Evolutionary conservation across 2,113 vertebrate species (phyloP).

Genomic region (Burhinus bistriatus): DNA sequence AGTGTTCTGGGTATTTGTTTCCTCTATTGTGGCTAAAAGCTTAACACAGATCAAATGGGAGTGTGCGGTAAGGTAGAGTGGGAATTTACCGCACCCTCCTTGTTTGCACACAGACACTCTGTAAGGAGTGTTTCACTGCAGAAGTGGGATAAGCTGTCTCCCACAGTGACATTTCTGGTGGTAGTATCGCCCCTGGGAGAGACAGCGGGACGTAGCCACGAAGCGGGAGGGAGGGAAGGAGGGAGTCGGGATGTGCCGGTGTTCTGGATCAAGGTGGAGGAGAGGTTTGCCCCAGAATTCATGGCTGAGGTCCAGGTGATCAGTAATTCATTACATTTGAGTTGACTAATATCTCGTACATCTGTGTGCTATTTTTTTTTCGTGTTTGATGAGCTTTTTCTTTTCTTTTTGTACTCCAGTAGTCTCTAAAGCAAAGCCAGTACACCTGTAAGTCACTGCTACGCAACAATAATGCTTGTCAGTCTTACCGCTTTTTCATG

Average conservation of each 20-base stretch:
- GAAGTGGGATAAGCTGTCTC: background rate
- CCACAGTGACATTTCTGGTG: background rate
- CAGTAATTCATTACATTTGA: background rate
- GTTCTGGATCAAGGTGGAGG: background rate
- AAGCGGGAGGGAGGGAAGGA: background rate
- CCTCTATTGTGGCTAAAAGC: background rate
- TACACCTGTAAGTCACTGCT: background rate
- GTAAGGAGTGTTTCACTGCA: constrained; percentile 3
- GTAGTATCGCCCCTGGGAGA: background rate
- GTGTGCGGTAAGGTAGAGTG: background rate
- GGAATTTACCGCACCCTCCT: background rate
- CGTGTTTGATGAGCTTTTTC: background rate
- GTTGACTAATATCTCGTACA: background rate
- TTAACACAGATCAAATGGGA: background rate
- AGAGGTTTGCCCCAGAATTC: background rate
- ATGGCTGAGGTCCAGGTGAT: background rate
- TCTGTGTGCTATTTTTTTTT: background rate
- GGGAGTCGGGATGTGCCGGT: rapidly evolving
- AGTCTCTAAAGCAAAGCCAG: background rate
- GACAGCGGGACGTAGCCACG: background rate
- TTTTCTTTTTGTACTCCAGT: background rate
- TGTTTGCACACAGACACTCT: background rate
- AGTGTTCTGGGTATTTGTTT: background rate
- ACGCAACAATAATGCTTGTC: background rate
- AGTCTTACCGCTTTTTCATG: background rate